Percentiles rank a stretch among this genome's conserved stretches.
Evolutionary conservation across 2,797 vertebrate species (phyloP).

Genomic region (Sarcophilus harrisii): DNA sequence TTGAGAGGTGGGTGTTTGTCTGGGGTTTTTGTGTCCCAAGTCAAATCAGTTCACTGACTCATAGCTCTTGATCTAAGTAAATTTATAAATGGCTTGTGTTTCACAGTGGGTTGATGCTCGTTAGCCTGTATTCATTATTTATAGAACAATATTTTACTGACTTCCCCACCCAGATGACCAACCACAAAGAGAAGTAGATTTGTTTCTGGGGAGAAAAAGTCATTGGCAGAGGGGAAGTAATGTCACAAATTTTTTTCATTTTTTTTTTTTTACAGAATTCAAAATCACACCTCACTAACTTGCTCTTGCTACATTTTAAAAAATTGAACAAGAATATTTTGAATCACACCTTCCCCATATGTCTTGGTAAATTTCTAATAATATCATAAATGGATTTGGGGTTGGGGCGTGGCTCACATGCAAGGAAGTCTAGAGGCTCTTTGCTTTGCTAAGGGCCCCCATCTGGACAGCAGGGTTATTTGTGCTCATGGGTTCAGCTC

Average conservation of each 20-base stretch:
- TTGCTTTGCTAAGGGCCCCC: neutral
- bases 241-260: neutral
- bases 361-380: neutral
- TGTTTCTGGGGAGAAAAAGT: neutral
- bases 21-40: neutral
- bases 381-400: neutral
- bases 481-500: neutral
- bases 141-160: neutral
- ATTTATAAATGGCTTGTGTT: neutral
- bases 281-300: neutral
- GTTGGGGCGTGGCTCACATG: neutral
- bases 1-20: neutral
- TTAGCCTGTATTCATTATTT: neutral
- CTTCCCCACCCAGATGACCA: neutral
- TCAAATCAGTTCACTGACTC: neutral
- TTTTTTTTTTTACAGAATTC: neutral
- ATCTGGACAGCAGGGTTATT: neutral
- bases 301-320: neutral
- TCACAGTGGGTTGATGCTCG: neutral
- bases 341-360: neutral
- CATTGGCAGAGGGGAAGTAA: neutral
- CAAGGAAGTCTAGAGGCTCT: neutral
- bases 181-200: neutral
- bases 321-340: neutral
- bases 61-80: neutral